Percentiles rank a stretch among this genome's conserved stretches.
Conservation (phyloP, 1,140 invertebrate species). For the Microplitis demolitor region DNA sequence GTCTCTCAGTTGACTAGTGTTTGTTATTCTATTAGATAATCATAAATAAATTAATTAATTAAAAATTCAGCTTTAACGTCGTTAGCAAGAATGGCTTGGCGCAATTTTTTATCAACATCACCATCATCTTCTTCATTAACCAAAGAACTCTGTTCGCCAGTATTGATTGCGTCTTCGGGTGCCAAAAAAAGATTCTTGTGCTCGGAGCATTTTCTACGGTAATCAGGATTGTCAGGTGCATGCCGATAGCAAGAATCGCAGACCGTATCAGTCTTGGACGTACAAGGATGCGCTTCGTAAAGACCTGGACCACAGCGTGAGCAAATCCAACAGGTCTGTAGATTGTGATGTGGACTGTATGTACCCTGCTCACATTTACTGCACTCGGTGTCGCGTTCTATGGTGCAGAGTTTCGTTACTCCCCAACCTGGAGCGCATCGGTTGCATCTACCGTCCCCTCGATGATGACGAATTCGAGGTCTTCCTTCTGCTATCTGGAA, state of each 20-base stretch:
- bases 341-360: constrained; percentile 60
- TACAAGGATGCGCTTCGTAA: constrained; percentile 61
- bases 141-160: constrained; percentile 53
- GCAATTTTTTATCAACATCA: constrained; percentile 37
- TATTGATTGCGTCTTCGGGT: constrained; percentile 53
- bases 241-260: constrained; percentile 61
- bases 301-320: constrained; percentile 60
- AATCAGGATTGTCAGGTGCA: constrained; percentile 49
- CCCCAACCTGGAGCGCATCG: constrained; percentile 60
- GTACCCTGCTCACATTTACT: constrained; percentile 51
- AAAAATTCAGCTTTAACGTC: constrained; percentile 43
- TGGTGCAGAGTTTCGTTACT: constrained; percentile 51
- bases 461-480: constrained; percentile 55
- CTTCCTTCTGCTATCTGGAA: constrained; percentile 46
- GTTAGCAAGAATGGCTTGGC: constrained; percentile 41
- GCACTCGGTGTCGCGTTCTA: constrained; percentile 56
- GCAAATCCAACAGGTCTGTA: constrained; percentile 60
- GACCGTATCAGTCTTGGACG: constrained; percentile 54
- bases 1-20: constrained; percentile 7
- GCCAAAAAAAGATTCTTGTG: constrained; percentile 50
- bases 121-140: constrained; percentile 46
- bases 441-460: constrained; percentile 49
- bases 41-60: too few species aligned
- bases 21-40: constrained; percentile 9
- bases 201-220: constrained; percentile 47